A percentile compares a stretch with the other conserved stretches of the same genome.
phyloP scores from a whole-genome alignment of 2,113 vertebrate genomes.

The Patagioenas fasciata region DNA sequence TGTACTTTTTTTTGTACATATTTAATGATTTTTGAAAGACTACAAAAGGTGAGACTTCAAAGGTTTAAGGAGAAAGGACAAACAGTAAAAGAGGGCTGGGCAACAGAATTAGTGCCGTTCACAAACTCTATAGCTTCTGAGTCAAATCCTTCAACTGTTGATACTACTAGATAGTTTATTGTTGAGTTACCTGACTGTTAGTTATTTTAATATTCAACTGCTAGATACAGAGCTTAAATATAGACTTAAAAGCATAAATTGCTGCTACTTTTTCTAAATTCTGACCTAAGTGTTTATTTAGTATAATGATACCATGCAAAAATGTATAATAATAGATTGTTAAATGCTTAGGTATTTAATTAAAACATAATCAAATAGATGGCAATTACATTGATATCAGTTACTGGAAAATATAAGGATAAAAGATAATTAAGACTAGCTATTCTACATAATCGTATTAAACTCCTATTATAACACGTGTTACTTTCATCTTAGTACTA shows the following conservation, averaged over 20 bases:
- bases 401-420: not conserved
- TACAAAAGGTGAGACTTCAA: not conserved
- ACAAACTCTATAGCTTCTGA: not conserved
- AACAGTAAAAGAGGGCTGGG: not conserved
- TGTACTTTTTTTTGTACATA: not conserved
- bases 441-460: not conserved
- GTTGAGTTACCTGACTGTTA: not conserved
- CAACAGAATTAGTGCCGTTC: not conserved
- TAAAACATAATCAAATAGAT: not conserved
- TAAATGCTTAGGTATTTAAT: not conserved
- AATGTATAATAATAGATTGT: not conserved
- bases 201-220: not conserved
- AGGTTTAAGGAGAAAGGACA: not conserved
- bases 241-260: not conserved
- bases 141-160: not conserved
- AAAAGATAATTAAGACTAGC: not conserved
- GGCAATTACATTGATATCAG: not conserved
- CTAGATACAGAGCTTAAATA: not conserved
- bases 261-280: not conserved
- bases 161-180: not conserved
- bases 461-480: not conserved
- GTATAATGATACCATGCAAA: not conserved
- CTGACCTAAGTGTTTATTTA: not conserved
- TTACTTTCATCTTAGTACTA: not conserved
- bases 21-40: not conserved